phyloP scores from a whole-genome alignment of 2,797 vertebrate genomes.

The Myoxocephalus aenaeus region DNA sequence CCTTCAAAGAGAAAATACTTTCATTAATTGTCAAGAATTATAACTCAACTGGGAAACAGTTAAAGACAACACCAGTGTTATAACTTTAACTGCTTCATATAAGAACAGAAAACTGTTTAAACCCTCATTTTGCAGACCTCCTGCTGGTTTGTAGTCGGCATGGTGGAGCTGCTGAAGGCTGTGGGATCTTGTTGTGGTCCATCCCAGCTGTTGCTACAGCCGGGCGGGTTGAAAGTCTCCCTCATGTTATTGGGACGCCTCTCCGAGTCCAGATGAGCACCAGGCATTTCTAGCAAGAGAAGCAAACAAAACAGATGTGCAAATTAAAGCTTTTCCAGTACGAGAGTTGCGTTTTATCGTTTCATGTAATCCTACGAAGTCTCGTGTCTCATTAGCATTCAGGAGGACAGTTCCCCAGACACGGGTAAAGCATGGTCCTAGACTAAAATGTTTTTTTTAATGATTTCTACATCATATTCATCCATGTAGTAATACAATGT shows the following conservation, averaged over 20 bases:
- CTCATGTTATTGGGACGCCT: conserved; percentile 18
- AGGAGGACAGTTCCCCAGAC: too few species aligned
- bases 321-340: not conserved
- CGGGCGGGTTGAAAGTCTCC: conserved; percentile 21
- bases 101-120: not conserved
- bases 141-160: conserved; percentile 1
- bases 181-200: not conserved
- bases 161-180: not conserved
- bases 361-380: not conserved
- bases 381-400: too few species aligned
- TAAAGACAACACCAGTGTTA: not conserved
- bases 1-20: conserved; percentile 11
- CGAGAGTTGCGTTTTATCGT: not conserved
- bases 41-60: not conserved
- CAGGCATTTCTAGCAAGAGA: not conserved
- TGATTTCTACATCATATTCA: too few species aligned
- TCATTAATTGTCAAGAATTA: not conserved
- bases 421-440: too few species aligned
- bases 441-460: too few species aligned
- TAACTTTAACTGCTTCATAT: not conserved
- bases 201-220: not conserved
- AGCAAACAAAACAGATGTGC: not conserved
- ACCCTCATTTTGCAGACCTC: not conserved
- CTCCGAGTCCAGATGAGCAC: conserved; percentile 27
- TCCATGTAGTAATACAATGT: too few species aligned